Conservation (phyloP, 2,888 invertebrate species). For the Selenia dentaria region DNA sequence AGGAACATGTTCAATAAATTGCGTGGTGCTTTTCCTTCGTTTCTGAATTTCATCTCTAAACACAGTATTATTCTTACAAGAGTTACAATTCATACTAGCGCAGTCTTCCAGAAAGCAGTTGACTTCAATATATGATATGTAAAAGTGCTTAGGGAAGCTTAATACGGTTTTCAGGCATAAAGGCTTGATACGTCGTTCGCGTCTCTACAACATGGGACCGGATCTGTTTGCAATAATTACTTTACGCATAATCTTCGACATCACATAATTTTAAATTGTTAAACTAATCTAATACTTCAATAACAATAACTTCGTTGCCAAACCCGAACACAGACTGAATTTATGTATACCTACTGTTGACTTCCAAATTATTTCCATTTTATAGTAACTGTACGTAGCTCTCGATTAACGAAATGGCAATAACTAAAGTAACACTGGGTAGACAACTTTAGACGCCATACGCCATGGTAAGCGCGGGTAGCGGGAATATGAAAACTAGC, state of each 20-base stretch:
- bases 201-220: conserved; percentile 23
- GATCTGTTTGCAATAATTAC: conserved; percentile 29
- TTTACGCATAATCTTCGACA: conserved; percentile 36
- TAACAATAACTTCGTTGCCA: conserved; percentile 77
- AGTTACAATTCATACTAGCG: conserved; percentile 59
- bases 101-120: conserved; percentile 73
- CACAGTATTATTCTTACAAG: conserved; percentile 67
- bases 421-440: conserved; percentile 19
- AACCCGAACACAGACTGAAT: conserved; percentile 80
- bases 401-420: conserved; percentile 30
- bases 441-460: conserved; percentile 1
- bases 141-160: conserved; percentile 21
- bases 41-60: conserved; percentile 64
- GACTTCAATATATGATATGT: conserved; percentile 26
- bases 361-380: conserved; percentile 61
- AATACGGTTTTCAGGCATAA: conserved; percentile 4
- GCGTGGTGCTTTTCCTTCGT: conserved; percentile 77
- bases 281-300: conserved; percentile 40
- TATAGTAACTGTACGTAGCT: conserved; percentile 37
- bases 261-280: conserved; percentile 50
- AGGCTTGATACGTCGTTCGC: conserved; percentile 22
- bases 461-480: neutral
- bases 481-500: neutral
- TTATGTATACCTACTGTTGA: conserved; percentile 72
- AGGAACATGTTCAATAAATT: conserved; percentile 57